Evolutionary conservation across 2,113 vertebrate genomes (phyloP).

Genomic region (Rhinopomastus cyanomelas): DNA sequence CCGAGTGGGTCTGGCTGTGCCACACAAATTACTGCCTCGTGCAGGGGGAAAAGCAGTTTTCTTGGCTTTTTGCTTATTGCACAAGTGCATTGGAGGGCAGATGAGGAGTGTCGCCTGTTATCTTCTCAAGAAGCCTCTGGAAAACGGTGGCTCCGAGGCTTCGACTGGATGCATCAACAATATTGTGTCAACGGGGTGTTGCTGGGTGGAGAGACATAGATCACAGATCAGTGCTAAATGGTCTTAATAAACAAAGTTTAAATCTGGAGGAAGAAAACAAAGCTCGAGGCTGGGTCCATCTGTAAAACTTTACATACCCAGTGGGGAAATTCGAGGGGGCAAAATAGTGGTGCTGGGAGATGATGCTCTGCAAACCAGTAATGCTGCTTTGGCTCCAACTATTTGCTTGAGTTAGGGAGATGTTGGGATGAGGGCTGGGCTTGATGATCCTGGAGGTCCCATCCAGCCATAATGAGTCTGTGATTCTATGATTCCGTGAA

Average conservation of each 20-base stretch:
- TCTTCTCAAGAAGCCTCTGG: conserved; percentile 7
- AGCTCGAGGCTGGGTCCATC: conserved; percentile 4
- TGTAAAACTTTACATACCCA: conserved; percentile 29
- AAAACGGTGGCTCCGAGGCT: conserved; percentile 5
- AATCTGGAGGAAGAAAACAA: conserved; percentile 31
- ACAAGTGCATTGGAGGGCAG: background rate
- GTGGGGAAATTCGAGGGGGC: conserved; percentile 18
- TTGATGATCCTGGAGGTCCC: too few relatives aligned
- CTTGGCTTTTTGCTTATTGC: conserved; percentile 49
- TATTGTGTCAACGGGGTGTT: background rate
- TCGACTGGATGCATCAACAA: conserved; percentile 16
- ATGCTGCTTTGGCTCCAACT: background rate
- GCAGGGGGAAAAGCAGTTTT: conserved; percentile 6
- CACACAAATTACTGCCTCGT: conserved; percentile 55
- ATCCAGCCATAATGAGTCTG: too few relatives aligned
- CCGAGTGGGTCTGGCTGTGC: background rate
- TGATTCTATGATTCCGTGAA: too few relatives aligned
- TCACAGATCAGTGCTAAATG: conserved; percentile 6
- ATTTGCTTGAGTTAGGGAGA: background rate
- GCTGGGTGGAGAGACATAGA: background rate
- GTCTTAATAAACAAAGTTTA: conserved; percentile 52
- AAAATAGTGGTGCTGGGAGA: background rate
- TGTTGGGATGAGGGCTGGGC: too few relatives aligned
- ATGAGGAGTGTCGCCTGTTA: background rate
- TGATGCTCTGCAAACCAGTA: background rate